Base-by-base conservation (phyloP, 2,888 invertebrate genomes). In the Mythimna impura region DNA sequence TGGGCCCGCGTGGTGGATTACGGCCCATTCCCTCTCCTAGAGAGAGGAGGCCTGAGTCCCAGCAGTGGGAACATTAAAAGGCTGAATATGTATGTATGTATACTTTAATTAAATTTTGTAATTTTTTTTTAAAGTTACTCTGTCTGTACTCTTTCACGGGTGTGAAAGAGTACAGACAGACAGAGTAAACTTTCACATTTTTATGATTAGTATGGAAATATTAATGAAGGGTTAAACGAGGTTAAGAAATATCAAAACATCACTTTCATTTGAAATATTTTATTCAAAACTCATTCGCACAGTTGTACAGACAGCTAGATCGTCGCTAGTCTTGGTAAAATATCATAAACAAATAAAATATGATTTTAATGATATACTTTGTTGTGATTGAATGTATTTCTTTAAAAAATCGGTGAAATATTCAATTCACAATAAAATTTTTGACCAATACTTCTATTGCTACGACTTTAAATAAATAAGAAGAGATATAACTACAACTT, bases 381-480 rank as follows among this genome's bases (percentile, higher is more conserved):
- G 84, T 88, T 89, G 88, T 87, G 84, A 87, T 77, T 86, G 86
- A 87, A 85, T 86, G 79, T 87, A 88, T 83, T 86, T 78, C 86
- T 85, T 89, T 89, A 88, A 87, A 85, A 82, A 87, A 90, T 88
- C 81, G 86, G 80, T 87, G 85, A 87, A 88, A 88, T 86, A 78
- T 89, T 89, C 89, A 89, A 91, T 88, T 87, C 86, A 89, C 90
- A 90, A 90, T 89, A 90, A 90, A 91, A 91, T 89, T 90, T 91
- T 89, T 86, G 90, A 87, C 83, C 85, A 88, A 89, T 87, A 83
- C 80, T 86, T 87, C 90, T 93, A 94, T 93, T 93, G 91, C 94
- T 95, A 96, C 91, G 93, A 94, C 91, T 93, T 95, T 94, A 94
- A 96, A 96, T 96, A 96, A 96, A 96, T 96, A 95, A 95, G 92